These are phyloP conservation scores for Spilarctia lutea DNA, from an alignment of 2,888 invertebrate genomes.

Conservation along the genomic window DNA sequence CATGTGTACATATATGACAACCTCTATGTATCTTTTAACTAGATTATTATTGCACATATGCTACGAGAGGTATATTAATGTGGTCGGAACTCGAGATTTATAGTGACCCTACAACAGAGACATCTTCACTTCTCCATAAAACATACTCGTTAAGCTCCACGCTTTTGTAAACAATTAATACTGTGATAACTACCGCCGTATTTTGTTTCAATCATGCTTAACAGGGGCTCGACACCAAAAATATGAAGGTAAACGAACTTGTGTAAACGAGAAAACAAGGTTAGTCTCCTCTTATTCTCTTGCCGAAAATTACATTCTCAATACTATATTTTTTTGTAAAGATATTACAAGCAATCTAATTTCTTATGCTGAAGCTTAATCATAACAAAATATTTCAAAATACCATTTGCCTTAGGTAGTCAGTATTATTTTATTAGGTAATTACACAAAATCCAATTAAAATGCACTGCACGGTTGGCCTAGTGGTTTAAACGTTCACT, in stretches of 20 bases:
- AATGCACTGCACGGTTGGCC: no score
- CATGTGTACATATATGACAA: no score
- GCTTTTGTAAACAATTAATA: constrained; percentile 54
- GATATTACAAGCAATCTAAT: neutral
- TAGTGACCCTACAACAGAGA: constrained; percentile 1
- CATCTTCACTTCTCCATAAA: constrained; percentile 55
- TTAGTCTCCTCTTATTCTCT: neutral
- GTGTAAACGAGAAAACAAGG: neutral
- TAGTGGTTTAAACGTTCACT: no score
- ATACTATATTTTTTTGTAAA: neutral
- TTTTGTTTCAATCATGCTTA: constrained; percentile 19
- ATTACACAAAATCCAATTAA: no score
- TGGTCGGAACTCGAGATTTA: neutral
- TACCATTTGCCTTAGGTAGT: neutral
- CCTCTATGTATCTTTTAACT: neutral
- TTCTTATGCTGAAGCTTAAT: neutral
- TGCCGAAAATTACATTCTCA: neutral
- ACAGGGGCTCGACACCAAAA: neutral
- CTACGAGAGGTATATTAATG: neutral
- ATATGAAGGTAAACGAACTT: neutral
- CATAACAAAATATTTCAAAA: neutral
- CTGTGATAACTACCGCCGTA: constrained; percentile 36
- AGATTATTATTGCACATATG: neutral
- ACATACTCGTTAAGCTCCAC: constrained; percentile 61
- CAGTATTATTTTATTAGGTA: neutral